A percentile compares a stretch with the other conserved stretches of the same genome.
Conservation (phyloP, 2,888 invertebrate genomes). For the Drosophila falleni region DNA sequence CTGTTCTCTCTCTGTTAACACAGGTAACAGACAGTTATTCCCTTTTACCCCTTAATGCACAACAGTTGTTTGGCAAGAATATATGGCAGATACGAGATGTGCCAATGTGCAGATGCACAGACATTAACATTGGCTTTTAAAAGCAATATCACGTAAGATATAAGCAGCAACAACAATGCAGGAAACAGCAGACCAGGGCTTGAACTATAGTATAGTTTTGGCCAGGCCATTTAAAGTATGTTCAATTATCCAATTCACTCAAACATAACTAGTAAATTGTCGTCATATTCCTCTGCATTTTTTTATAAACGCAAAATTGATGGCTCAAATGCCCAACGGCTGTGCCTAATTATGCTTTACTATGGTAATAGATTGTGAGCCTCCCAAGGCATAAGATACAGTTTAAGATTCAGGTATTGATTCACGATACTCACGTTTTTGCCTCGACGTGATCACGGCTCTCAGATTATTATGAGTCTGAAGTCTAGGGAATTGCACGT, state of each 20-base stretch:
- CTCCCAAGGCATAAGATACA: conserved; percentile 20
- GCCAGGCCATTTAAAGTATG: conserved; percentile 46
- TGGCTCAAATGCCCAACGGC: conserved; percentile 46
- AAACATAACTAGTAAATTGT: conserved; percentile 45
- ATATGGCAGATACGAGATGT: background rate
- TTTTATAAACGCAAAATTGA: conserved; percentile 49
- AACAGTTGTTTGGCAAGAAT: conserved; percentile 48
- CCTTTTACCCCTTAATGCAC: conserved; percentile 56
- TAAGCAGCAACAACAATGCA: conserved; percentile 22
- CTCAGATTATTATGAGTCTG: conserved; percentile 67
- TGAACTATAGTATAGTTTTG: background rate
- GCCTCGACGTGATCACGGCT: conserved; percentile 42
- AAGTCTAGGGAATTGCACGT: conserved; percentile 62
- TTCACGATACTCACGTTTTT: conserved; percentile 70
- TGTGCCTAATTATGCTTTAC: conserved; percentile 48
- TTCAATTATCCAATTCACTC: conserved; percentile 78
- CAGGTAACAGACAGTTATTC: conserved; percentile 14
- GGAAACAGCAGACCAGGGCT: conserved; percentile 15
- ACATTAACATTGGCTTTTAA: conserved; percentile 46
- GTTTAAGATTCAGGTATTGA: conserved; percentile 35
- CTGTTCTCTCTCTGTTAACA: background rate
- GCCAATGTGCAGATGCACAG: conserved; percentile 13
- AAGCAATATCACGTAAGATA: conserved; percentile 54
- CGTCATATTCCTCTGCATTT: conserved; percentile 34
- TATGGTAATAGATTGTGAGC: conserved; percentile 51